Evolutionary conservation across 2,113 vertebrate species (phyloP), one percentile per base, ranked within the genome.

Genomic region (Lethenteron reissneri): DNA sequence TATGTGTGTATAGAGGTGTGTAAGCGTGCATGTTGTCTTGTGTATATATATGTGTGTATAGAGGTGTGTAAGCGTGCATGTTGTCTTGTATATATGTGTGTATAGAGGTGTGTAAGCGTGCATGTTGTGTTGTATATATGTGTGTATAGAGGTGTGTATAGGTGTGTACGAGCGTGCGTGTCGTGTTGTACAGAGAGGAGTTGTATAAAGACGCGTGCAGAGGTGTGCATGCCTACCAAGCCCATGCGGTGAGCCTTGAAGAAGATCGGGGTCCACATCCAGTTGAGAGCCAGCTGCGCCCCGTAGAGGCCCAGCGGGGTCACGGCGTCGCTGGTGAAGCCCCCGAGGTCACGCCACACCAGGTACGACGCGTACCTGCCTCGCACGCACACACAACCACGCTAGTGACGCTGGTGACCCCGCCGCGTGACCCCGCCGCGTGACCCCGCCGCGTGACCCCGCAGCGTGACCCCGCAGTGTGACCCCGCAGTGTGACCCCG

Each of bases 341-440:
- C 86, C 1, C 86, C 86, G 25, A 90, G 82, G 71, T 89, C 85
- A 3, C 81, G 89, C 88, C 87, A 95, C 3, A 94, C 78, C 78
- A 92, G 78, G 76, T 92, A 95, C 68, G 91, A 95, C 59, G 83
- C 86, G 2, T 89, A 90, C 17, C 90, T 92, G 79, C 17, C 75
- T 56, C 74, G 57, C 58, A 57, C 41, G 2, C 56, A 15, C 57
- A 72, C 13, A n/a, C 14, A 4, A 64, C 13, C 9, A 56, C 62
- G 21, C 69, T 56, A n/a, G 59, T 72, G 56, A 13, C 69, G 17
- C 64, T 19, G 10, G 17, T 12, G 12, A 69, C 57, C 69, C 2
- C 10, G 12, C 57, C 15, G 11, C 5, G 56, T 3, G 21, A 21
- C 25, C 17, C 70, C 21, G 41, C 17, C 2, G 41, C 5, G 57